These are phyloP conservation scores for Antennarius striatus DNA, from an alignment of 2,113 vertebrate species.

Conservation along the genomic window DNA sequence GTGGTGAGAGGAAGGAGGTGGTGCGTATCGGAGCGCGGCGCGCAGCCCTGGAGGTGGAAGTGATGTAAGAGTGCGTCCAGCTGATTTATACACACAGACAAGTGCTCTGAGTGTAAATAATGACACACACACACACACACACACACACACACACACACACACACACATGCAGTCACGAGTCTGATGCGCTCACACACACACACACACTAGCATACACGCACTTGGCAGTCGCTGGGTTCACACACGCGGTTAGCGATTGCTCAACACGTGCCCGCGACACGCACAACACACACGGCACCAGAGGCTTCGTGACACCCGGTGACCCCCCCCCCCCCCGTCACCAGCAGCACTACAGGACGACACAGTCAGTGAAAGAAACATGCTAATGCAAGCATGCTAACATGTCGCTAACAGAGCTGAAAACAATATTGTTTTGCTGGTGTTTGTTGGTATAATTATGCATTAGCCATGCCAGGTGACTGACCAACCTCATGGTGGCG, in stretches of 20 bases:
- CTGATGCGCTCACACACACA: constrained; percentile 5
- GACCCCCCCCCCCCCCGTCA: constrained; percentile 27
- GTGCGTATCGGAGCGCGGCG: constrained; percentile 13
- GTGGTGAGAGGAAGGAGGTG: no score
- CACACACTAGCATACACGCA: constrained; percentile 8
- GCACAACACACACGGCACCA: constrained; percentile 2
- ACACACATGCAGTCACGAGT: neutral
- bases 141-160: constrained; percentile 7
- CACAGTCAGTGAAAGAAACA: constrained; percentile 20
- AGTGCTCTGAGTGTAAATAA: constrained; percentile 60
- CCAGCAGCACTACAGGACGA: constrained; percentile 23
- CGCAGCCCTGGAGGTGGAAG: constrained; percentile 31
- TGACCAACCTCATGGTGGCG: no score
- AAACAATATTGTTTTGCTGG: no score
- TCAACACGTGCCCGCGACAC: constrained; percentile 26
- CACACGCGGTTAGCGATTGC: constrained; percentile 40
- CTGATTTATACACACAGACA: constrained; percentile 70
- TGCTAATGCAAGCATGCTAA: neutral
- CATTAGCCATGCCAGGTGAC: no score
- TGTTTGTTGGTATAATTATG: no score
- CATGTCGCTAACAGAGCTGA: no score
- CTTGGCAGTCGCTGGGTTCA: constrained; percentile 23
- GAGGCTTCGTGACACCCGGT: constrained; percentile 24
- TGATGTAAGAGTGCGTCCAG: constrained; percentile 54
- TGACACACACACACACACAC: constrained; percentile 14